Evolutionary conservation across 1,140 invertebrate species (phyloP), one percentile per base, ranked within the genome.

Genomic region (Maniola jurtina): DNA sequence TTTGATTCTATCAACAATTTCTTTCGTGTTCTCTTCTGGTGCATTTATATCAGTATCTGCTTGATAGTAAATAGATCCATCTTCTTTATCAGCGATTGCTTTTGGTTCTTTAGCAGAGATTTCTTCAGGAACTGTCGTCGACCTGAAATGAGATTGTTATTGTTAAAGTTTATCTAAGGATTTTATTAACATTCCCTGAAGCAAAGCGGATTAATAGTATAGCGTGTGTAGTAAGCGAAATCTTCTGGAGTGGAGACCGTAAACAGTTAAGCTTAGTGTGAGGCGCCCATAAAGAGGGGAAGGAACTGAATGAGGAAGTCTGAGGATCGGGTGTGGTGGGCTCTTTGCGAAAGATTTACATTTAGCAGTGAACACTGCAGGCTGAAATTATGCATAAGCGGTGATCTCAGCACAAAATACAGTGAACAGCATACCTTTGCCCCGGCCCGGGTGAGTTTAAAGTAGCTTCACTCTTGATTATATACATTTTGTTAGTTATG

Each of bases 1-100:
- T 76, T 79, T 83, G 56, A 90, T 88, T 72, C 88, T 88, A 25
- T 86, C 73, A n/a, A 90, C 66, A 42, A 90, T 88, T 13, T 86
- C 78, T 71, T 64, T 73, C 10, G 75, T 78, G 16, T 66, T 72
- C 5, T 70, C 70, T 42, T 68, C 66, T 45, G 63, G 15, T 9
- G 48, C 15, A 25, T 69, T 36, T 16, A 60, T 38, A 54, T 75
- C 50, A 38, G 73, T 50, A 35, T 83, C 72, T 65, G 47, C 58
- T 56, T 80, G 71, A 54, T 75, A 80, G 16, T 64, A 64, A 15
- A 85, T 60, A 63, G 83, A 76, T 69, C 70, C 72, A 60, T 85
- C 76, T 60, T 78, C 70, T 72, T 71, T 56, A 11, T 69, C 48
- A 58, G 56, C n/a, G 34, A 60, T 48, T 33, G 62, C 50, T 59